Evolutionary conservation across 2,797 vertebrate species (phyloP).

Genomic region (Dendrocincla fuliginosa): DNA sequence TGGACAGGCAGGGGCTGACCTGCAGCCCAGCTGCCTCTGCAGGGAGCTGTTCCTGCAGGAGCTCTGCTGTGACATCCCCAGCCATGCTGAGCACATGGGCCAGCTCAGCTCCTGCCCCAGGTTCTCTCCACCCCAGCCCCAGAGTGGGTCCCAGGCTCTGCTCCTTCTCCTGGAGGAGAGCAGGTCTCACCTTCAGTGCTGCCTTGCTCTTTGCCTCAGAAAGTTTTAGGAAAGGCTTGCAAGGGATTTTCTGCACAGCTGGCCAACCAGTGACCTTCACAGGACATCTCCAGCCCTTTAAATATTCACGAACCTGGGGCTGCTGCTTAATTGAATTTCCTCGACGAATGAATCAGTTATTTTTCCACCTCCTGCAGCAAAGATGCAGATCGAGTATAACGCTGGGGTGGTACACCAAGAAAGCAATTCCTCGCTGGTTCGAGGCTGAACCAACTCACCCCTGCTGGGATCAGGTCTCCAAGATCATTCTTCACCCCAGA

Average conservation of each 20-base stretch:
- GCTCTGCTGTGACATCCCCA: neutral
- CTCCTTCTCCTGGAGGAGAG: neutral
- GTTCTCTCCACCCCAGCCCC: neutral
- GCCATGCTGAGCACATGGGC: neutral
- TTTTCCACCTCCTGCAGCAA: constrained; percentile 23
- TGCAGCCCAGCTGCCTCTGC: neutral
- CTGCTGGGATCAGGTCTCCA: neutral
- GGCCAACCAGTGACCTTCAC: constrained; percentile 47
- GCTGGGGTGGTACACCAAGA: neutral
- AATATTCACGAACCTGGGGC: constrained; percentile 42
- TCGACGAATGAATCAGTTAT: constrained; percentile 43
- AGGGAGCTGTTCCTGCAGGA: neutral
- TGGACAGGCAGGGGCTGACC: neutral
- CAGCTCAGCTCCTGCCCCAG: neutral
- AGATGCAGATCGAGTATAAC: constrained; percentile 1
- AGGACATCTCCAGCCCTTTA: constrained; percentile 28
- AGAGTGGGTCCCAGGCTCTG: neutral
- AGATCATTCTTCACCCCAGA: neutral
- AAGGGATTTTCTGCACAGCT: constrained; percentile 16
- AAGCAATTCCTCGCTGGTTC: neutral
- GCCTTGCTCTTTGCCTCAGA: neutral
- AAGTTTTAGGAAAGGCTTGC: neutral
- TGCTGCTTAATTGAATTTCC: constrained; percentile 59
- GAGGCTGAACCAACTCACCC: neutral
- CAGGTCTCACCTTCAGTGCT: neutral